Evolutionary conservation across 2,888 invertebrate genomes (phyloP).

Genomic region (Dione vanillae): DNA sequence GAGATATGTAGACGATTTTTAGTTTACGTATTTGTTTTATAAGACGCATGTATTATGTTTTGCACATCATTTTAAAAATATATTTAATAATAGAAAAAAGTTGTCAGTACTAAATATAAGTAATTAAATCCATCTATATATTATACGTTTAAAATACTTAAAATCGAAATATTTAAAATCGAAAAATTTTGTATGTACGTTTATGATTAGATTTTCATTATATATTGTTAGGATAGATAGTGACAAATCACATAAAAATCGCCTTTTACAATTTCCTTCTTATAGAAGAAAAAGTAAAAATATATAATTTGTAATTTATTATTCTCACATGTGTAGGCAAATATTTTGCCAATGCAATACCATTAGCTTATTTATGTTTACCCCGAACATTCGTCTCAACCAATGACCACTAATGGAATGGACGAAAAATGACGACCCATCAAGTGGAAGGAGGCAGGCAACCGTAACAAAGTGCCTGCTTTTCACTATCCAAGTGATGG

Average conservation of each 20-base stretch:
- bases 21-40: no score
- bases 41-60: no score
- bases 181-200: no score
- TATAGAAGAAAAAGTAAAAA: background rate
- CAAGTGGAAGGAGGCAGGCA: constrained; percentile 48
- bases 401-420: constrained; percentile 50
- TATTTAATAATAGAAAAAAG: no score
- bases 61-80: no score
- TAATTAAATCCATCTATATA: no score
- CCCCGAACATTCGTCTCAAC: constrained; percentile 33
- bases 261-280: background rate
- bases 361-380: constrained; percentile 37
- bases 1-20: no score
- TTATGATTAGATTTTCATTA: no score
- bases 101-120: no score
- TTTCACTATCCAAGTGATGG: constrained; percentile 42
- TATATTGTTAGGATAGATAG: no score
- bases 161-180: no score
- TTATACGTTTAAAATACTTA: no score
- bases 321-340: background rate
- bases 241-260: background rate
- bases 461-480: constrained; percentile 46
- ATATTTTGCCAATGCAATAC: constrained; percentile 16
- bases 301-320: background rate
- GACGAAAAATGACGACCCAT: constrained; percentile 51